Evolutionary conservation across 2,113 vertebrate species (phyloP).

Genomic region (Ageneiosus marmoratus): DNA sequence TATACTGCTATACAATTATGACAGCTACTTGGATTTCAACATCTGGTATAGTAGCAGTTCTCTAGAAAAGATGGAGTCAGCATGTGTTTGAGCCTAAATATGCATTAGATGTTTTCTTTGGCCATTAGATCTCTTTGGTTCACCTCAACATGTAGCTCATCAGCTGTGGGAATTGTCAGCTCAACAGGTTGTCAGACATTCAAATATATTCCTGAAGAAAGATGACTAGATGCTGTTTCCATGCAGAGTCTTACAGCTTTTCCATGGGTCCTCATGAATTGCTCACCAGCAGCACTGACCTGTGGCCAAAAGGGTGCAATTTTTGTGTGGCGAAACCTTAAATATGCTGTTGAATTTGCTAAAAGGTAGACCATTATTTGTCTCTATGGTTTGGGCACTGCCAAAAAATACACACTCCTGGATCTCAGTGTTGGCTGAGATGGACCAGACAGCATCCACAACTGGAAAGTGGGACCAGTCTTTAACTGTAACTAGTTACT

Average conservation of each 20-base stretch:
- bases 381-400: background rate
- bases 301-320: constrained; percentile 2
- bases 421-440: background rate
- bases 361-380: constrained; percentile 1
- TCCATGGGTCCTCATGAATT: background rate
- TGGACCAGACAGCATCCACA: background rate
- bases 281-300: constrained; percentile 11
- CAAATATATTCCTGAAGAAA: constrained; percentile 6
- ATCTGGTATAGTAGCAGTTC: constrained; percentile 5
- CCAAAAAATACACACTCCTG: constrained; percentile 9
- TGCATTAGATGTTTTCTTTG: background rate
- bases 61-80: background rate
- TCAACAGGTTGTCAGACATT: constrained; percentile 1
- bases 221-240: background rate
- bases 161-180: background rate
- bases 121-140: background rate
- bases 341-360: constrained; percentile 20
- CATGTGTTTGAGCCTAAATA: background rate
- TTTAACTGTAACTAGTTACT: background rate
- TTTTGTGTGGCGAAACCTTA: background rate
- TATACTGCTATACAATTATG: background rate
- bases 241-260: constrained; percentile 14
- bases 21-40: background rate
- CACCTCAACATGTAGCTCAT: constrained; percentile 10
- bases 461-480: background rate